Evolutionary conservation across 2,113 vertebrate species (phyloP).

Genomic region (Poeciliopsis turrubarensis): DNA sequence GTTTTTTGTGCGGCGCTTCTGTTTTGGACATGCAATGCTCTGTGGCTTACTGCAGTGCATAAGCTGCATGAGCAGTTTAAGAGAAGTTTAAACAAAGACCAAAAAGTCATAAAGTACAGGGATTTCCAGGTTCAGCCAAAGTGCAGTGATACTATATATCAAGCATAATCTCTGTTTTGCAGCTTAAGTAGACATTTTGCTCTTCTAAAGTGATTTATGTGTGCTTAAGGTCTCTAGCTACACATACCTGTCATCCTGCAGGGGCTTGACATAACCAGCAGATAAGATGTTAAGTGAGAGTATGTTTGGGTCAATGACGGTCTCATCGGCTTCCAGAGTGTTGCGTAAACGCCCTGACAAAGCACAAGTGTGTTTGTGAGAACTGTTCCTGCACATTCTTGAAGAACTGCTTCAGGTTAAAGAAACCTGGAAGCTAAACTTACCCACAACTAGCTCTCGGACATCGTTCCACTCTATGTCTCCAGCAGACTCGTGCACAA

Average conservation of each 20-base stretch:
- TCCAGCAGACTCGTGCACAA: slow-evolving; percentile 92
- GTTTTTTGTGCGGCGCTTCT: slow-evolving; percentile 30
- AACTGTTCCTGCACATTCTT: not conserved
- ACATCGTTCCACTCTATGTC: slow-evolving; percentile 95
- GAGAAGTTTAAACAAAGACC: not conserved
- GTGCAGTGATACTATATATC: slow-evolving; percentile 1
- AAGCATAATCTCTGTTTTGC: not conserved
- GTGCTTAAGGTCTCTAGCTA: slow-evolving; percentile 16
- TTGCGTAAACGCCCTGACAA: slow-evolving; percentile 91
- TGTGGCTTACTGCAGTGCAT: not conserved
- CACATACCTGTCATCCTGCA: slow-evolving; percentile 91
- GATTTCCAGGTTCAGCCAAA: slow-evolving; percentile 36
- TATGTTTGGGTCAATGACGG: slow-evolving; percentile 94
- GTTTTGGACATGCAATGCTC: not conserved
- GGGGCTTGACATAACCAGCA: slow-evolving; percentile 86
- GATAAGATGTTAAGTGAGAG: slow-evolving; percentile 95
- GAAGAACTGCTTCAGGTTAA: not conserved
- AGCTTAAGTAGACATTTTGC: not conserved
- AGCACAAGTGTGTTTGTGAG: not conserved
- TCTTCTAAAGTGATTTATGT: not conserved
- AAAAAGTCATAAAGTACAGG: not conserved
- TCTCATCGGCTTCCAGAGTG: slow-evolving; percentile 91
- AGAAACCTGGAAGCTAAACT: slow-evolving; percentile 49
- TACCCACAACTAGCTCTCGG: slow-evolving; percentile 96
- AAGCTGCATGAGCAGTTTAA: not conserved